phyloP scores from a whole-genome alignment of 2,797 vertebrate genomes.

The Microctenopoma stevenorrisi region DNA sequence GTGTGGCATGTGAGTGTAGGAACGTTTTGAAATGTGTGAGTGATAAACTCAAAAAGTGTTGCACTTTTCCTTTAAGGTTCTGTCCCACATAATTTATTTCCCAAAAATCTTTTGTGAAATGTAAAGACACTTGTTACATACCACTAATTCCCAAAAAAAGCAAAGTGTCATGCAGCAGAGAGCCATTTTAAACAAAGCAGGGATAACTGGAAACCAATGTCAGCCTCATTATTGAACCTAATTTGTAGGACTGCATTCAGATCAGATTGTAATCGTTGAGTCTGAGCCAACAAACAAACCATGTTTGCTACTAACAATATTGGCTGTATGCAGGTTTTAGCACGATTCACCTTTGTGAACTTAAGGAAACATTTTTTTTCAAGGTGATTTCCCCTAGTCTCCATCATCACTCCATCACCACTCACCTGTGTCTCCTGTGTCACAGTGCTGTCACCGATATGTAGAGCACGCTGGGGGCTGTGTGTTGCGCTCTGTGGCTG shows the following conservation, averaged over 20 bases:
- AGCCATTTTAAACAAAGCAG: background rate
- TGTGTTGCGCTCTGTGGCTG: constrained; percentile 39
- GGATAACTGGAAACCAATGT: background rate
- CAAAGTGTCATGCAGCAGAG: no score
- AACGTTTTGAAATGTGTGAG: no score
- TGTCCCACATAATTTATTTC: no score
- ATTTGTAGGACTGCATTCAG: background rate
- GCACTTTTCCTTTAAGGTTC: no score
- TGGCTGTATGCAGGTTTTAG: background rate
- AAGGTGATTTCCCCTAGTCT: background rate
- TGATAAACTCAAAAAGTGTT: no score
- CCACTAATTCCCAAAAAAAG: no score
- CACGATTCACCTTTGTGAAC: background rate
- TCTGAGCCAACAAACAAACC: background rate
- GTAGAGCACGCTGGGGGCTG: constrained; percentile 41
- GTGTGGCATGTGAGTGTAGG: no score
- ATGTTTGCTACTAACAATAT: background rate
- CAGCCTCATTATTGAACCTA: background rate
- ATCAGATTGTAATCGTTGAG: background rate
- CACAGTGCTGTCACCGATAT: constrained; percentile 41
- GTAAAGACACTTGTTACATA: no score
- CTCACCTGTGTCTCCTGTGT: constrained; percentile 45
- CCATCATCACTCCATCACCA: background rate
- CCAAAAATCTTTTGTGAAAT: no score
- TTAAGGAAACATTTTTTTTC: background rate